phyloP scores from a whole-genome alignment of 2,888 invertebrate species.

The Rapana venosa region DNA sequence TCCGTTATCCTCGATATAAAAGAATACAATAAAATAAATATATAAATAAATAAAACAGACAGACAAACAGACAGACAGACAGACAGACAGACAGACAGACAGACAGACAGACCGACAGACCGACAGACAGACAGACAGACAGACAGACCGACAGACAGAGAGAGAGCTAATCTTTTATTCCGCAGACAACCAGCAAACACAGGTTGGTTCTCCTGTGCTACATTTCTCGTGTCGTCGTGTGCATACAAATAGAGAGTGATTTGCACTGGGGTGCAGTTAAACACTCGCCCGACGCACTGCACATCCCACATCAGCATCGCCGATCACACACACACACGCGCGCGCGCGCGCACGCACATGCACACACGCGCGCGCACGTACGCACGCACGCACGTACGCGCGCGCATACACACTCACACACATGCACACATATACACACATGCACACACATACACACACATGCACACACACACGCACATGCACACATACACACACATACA shows the following conservation, averaged over 20 bases:
- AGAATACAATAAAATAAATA: no score
- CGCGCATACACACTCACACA: no score
- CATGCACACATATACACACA: background rate
- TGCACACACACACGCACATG: background rate
- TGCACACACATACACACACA: slow-evolving; percentile 6
- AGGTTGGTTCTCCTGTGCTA: background rate
- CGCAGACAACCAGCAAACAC: background rate
- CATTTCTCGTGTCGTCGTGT: no score
- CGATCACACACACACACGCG: background rate
- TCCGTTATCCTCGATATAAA: no score
- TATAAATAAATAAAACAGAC: no score
- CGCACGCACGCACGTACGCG: no score
- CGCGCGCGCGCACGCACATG: background rate
- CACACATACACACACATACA: background rate
- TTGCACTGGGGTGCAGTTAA: background rate
- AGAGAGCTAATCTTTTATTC: background rate
- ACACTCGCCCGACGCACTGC: background rate
- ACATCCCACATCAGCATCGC: background rate
- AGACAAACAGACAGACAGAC: background rate
- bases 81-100: background rate
- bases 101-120: background rate
- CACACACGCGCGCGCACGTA: background rate
- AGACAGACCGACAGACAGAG: background rate
- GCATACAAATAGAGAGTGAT: no score
- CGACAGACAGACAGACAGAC: background rate